Conservation (phyloP, 1,140 invertebrate species). For the Zaprionus kolodkinae region DNA sequence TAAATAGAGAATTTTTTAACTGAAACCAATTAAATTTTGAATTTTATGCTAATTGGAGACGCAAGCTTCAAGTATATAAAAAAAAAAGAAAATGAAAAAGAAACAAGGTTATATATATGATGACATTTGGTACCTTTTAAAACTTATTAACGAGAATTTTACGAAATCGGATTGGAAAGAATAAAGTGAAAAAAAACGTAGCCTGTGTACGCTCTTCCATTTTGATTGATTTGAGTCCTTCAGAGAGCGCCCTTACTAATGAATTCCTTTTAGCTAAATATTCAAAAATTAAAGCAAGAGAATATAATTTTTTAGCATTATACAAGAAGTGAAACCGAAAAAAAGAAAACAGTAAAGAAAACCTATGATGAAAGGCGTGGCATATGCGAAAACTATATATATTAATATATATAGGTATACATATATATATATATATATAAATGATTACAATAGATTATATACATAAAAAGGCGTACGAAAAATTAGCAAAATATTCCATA, state of each 20-base stretch:
- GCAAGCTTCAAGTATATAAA: constrained; percentile 46
- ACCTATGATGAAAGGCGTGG: constrained; percentile 40
- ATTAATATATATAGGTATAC: constrained; percentile 55
- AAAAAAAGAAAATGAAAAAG: constrained; percentile 37
- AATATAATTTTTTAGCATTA: constrained; percentile 82
- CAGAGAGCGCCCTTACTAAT: constrained; percentile 78
- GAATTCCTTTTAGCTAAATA: constrained; percentile 82
- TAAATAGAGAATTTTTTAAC: constrained; percentile 64
- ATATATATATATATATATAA: constrained; percentile 51
- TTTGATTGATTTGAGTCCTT: constrained; percentile 72
- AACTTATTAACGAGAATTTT: constrained; percentile 78
- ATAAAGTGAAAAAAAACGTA: constrained; percentile 49
- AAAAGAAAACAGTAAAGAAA: constrained; percentile 48
- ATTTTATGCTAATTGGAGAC: constrained; percentile 71
- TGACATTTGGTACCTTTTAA: constrained; percentile 82
- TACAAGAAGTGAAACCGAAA: constrained; percentile 60
- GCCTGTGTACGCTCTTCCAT: constrained; percentile 83
- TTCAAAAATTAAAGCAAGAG: constrained; percentile 65
- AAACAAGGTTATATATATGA: constrained; percentile 64
- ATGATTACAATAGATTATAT: constrained; percentile 60
- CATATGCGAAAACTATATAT: constrained; percentile 55
- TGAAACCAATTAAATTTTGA: constrained; percentile 52
- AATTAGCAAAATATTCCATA: constrained; percentile 79
- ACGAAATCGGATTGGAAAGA: constrained; percentile 51
- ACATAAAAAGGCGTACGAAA: constrained; percentile 64